Percentiles rank a stretch among this genome's conserved stretches.
phyloP scores from a whole-genome alignment of 2,888 invertebrate species.

The Machimus atricapillus region DNA sequence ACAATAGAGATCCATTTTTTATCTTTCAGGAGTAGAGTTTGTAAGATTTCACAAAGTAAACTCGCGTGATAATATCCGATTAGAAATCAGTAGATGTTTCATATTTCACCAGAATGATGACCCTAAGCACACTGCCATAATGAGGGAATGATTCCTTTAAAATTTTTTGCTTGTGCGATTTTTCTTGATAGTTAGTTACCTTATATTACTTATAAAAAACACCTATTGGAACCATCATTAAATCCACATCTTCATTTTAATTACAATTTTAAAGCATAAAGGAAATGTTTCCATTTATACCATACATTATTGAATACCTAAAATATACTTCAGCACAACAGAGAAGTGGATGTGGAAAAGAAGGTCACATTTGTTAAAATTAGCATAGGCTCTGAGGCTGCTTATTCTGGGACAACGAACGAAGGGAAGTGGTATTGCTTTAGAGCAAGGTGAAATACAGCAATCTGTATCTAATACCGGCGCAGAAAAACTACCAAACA shows the following conservation, averaged over 20 bases:
- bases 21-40: too few relatives aligned
- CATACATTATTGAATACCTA: background rate
- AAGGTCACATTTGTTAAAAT: conserved; percentile 17
- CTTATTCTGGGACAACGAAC: conserved; percentile 1
- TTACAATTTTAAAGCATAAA: background rate
- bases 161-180: too few relatives aligned
- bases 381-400: background rate
- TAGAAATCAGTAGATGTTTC: too few relatives aligned
- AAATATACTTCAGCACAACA: background rate
- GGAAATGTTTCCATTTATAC: background rate
- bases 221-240: background rate
- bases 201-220: too few relatives aligned
- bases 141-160: too few relatives aligned
- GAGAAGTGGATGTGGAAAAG: background rate
- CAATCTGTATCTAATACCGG: background rate
- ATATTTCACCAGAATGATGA: too few relatives aligned
- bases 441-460: background rate
- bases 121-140: too few relatives aligned
- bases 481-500: background rate
- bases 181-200: too few relatives aligned
- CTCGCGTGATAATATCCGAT: too few relatives aligned
- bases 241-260: background rate
- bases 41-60: too few relatives aligned
- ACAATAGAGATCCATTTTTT: too few relatives aligned
- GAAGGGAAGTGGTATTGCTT: background rate